Evolutionary conservation across 2,113 vertebrate species (phyloP).

Genomic region (Synodontis membranacea): DNA sequence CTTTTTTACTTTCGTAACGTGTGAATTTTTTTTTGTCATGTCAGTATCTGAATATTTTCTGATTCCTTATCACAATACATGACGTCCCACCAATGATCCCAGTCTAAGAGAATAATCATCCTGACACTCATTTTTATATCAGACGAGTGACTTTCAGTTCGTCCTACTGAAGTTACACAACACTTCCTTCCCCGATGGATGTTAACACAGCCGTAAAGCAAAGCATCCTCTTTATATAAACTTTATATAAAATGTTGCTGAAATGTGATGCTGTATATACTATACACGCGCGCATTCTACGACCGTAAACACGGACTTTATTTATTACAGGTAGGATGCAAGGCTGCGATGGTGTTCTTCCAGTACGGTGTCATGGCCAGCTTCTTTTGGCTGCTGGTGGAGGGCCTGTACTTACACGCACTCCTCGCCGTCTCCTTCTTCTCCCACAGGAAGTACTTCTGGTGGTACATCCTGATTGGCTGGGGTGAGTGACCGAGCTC

Average conservation of each 20-base stretch:
- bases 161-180: conserved; percentile 11
- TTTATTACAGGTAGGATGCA: conserved; percentile 81
- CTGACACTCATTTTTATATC: not conserved
- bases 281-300: conserved; percentile 8
- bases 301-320: conserved; percentile 23
- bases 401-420: conserved; percentile 91
- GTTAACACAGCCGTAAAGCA: not conserved
- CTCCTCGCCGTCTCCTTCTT: conserved; percentile 92
- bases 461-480: conserved; percentile 87
- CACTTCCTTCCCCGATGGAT: not conserved
- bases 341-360: conserved; percentile 89
- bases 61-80: not conserved
- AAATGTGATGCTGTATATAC: conserved; percentile 15
- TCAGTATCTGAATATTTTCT: not conserved
- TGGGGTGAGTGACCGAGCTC: conserved; percentile 82
- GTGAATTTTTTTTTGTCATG: not conserved
- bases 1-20: not conserved
- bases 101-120: not conserved
- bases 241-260: not conserved
- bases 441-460: conserved; percentile 90
- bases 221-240: conserved; percentile 26
- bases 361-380: conserved; percentile 94
- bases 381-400: conserved; percentile 93
- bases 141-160: conserved; percentile 10
- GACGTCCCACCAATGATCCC: not conserved